Percentiles rank a stretch among this genome's conserved stretches.
Evolutionary conservation across 2,888 invertebrate species (phyloP).

Genomic region (Mactromeris polynyma): DNA sequence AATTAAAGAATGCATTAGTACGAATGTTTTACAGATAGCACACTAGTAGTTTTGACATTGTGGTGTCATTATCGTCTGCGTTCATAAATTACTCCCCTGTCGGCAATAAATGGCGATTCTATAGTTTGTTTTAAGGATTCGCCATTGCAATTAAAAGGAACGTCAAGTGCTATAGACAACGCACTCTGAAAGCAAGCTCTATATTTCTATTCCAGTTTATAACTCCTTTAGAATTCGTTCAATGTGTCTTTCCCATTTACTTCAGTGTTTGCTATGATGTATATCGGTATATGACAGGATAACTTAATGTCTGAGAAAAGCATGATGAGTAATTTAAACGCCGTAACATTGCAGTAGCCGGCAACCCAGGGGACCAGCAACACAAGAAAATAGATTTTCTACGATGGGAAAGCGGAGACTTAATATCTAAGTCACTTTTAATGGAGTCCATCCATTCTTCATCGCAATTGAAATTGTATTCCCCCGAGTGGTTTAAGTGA

Average conservation of each 20-base stretch:
- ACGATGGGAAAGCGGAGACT: slow-evolving; percentile 43
- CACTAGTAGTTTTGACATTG: slow-evolving; percentile 60
- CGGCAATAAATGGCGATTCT: slow-evolving; percentile 34
- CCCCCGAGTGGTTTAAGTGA: slow-evolving; percentile 75
- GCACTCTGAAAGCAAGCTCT: not conserved
- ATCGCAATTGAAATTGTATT: slow-evolving; percentile 74
- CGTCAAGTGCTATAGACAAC: not conserved
- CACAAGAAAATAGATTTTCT: slow-evolving; percentile 71
- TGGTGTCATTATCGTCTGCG: slow-evolving; percentile 64
- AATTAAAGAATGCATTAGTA: slow-evolving; percentile 76
- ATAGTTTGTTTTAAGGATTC: slow-evolving; percentile 31
- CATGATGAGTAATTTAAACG: slow-evolving; percentile 66
- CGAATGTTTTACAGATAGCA: slow-evolving; percentile 67
- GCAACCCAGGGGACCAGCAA: slow-evolving; percentile 41
- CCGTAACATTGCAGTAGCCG: slow-evolving; percentile 38
- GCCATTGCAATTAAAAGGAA: slow-evolving; percentile 12
- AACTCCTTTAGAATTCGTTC: not conserved
- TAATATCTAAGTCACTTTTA: slow-evolving; percentile 68
- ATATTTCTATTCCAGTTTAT: not conserved
- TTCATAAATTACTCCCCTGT: slow-evolving; percentile 59
- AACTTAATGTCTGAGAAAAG: slow-evolving; percentile 71
- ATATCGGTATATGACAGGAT: slow-evolving; percentile 48
- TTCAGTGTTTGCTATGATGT: slow-evolving; percentile 23
- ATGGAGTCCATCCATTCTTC: slow-evolving; percentile 69
- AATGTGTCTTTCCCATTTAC: not conserved